A percentile compares a stretch with the other conserved stretches of the same genome.
phyloP scores from a whole-genome alignment of 2,113 vertebrate genomes.

The Pithys albifrons region DNA sequence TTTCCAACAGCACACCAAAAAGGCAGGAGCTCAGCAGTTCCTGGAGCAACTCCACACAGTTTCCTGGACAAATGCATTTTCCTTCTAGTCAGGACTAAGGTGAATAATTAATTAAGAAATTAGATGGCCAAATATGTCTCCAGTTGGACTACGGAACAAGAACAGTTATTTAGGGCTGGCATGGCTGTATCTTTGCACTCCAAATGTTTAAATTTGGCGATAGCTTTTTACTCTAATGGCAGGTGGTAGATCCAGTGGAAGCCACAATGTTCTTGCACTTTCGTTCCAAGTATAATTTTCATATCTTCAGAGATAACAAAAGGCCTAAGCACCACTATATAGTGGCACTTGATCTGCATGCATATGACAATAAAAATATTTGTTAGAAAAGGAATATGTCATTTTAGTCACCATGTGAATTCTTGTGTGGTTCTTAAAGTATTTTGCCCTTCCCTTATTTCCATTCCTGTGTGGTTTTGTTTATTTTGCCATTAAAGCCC shows the following conservation, averaged over 20 bases:
- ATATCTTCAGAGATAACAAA: not conserved
- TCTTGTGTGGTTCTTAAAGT: not conserved
- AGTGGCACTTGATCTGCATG: not conserved
- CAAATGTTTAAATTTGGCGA: not conserved
- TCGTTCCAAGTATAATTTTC: not conserved
- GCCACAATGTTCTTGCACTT: not conserved
- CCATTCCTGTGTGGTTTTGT: not conserved
- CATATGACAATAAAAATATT: not conserved
- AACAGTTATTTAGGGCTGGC: not conserved
- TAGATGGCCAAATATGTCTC: not conserved
- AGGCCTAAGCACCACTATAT: not conserved
- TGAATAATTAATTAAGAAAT: constrained; percentile 26
- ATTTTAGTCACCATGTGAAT: not conserved
- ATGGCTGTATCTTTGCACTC: not conserved
- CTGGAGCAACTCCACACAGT: not conserved
- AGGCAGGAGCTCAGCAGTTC: constrained; percentile 35
- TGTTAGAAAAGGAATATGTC: not conserved
- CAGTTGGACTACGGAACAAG: not conserved
- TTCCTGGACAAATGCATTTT: constrained; percentile 45
- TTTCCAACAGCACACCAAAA: constrained; percentile 51
- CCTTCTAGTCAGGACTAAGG: not conserved
- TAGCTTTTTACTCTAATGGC: not conserved
- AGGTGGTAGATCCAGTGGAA: not conserved
- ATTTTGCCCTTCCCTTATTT: not conserved
- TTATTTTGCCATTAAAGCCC: not conserved